phyloP scores from a whole-genome alignment of 1,140 invertebrate genomes.

The Gryllus bimaculatus region DNA sequence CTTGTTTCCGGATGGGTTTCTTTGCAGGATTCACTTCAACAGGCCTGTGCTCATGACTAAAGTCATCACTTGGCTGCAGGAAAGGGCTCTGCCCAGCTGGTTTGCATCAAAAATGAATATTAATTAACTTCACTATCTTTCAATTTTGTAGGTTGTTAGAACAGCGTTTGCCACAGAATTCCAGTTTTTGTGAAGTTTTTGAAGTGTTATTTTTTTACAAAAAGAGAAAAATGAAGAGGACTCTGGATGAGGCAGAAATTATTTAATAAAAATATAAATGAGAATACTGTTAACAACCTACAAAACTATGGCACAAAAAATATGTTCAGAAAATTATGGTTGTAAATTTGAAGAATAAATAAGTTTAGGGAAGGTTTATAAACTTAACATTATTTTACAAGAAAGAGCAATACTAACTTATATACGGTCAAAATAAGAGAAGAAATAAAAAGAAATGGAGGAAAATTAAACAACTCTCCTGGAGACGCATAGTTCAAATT shows the following conservation, averaged over 20 bases:
- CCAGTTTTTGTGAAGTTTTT: not conserved
- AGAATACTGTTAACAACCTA: not conserved
- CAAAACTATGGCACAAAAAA: not conserved
- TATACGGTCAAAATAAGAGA: not conserved
- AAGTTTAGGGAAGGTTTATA: not conserved
- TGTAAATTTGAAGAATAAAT: not conserved
- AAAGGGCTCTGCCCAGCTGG: conserved; percentile 27
- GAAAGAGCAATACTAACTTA: not conserved
- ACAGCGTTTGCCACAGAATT: not conserved
- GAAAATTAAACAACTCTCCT: not conserved
- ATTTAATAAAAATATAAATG: conserved; percentile 2
- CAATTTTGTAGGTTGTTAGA: not conserved
- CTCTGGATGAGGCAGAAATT: not conserved
- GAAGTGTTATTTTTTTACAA: not conserved
- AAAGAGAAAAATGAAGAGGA: not conserved
- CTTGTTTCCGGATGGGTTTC: conserved; percentile 9
- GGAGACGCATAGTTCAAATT: too few species aligned
- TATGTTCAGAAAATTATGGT: not conserved
- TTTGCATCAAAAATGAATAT: conserved; percentile 2
- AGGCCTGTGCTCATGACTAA: conserved; percentile 43
- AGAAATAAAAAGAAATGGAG: not conserved
- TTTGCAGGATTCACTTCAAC: conserved; percentile 24
- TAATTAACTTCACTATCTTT: not conserved
- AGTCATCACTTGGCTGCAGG: conserved; percentile 41
- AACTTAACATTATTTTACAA: not conserved